Percentiles rank a stretch among this genome's conserved stretches.
Evolutionary conservation across 2,888 invertebrate genomes (phyloP).

Genomic region (Sinhomidia bicolor): DNA sequence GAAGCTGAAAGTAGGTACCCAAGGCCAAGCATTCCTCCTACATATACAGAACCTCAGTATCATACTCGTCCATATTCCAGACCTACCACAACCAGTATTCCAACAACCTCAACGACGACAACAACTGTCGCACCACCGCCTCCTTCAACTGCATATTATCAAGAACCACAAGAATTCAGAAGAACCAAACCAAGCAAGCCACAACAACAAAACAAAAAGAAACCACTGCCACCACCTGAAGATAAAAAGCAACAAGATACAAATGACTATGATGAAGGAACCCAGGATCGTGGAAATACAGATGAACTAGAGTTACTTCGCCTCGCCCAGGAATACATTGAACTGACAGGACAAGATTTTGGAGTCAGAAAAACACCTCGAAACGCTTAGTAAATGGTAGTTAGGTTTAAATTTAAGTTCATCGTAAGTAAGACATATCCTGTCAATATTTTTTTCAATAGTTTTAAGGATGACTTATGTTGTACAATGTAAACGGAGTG

Average conservation of each 20-base stretch:
- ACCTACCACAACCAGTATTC: constrained; percentile 33
- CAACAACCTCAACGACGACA: constrained; percentile 44
- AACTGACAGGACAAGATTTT: constrained; percentile 67
- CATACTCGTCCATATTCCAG: constrained; percentile 5
- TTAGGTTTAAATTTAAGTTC: constrained; percentile 9
- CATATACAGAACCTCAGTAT: constrained; percentile 43
- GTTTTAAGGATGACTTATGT: constrained; percentile 40
- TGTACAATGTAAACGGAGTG: constrained; percentile 53
- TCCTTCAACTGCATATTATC: constrained; percentile 4
- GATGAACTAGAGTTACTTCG: constrained; percentile 61
- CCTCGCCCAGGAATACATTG: constrained; percentile 64
- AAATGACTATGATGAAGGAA: constrained; percentile 48
- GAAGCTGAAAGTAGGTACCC: constrained; percentile 70
- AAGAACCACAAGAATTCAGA: constrained; percentile 47
- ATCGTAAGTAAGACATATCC: not conserved
- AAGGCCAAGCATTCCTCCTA: constrained; percentile 44
- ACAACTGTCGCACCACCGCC: constrained; percentile 38
- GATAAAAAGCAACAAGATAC: constrained; percentile 33
- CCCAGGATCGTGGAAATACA: constrained; percentile 13
- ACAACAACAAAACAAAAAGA: constrained; percentile 53
- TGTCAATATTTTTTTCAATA: constrained; percentile 44
- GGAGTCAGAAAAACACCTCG: constrained; percentile 59
- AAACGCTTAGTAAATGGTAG: constrained; percentile 58
- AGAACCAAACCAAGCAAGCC: constrained; percentile 58
- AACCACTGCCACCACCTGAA: constrained; percentile 52